These are phyloP conservation scores for Hirudo medicinalis DNA, from an alignment of 1,140 invertebrate genomes.

Conservation along the genomic window DNA sequence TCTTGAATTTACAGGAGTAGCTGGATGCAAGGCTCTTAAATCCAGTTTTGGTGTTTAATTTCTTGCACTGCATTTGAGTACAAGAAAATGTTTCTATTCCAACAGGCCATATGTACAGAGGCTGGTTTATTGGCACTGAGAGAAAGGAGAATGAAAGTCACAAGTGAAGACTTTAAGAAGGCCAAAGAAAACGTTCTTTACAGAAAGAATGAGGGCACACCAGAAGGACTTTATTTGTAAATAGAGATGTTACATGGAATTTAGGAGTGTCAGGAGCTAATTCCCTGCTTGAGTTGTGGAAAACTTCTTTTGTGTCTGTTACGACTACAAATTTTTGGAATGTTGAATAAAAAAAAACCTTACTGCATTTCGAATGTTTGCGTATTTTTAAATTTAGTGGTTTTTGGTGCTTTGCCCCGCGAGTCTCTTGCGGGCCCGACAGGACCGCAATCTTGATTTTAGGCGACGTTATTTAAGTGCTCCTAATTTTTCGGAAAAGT, in stretches of 20 bases:
- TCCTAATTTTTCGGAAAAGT: too few relatives aligned
- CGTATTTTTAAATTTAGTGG: too few relatives aligned
- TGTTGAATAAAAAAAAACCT: too few relatives aligned
- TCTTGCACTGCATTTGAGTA: neutral
- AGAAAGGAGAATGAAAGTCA: slow-evolving; percentile 97
- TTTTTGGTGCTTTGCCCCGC: too few relatives aligned
- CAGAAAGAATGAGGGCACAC: slow-evolving; percentile 96
- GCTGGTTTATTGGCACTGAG: slow-evolving; percentile 91
- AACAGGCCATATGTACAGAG: slow-evolving; percentile 92
- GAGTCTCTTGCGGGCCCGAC: too few relatives aligned
- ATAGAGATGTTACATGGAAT: neutral
- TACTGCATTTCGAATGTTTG: too few relatives aligned
- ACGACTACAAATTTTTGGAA: too few relatives aligned
- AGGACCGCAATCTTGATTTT: too few relatives aligned
- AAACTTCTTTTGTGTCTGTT: too few relatives aligned
- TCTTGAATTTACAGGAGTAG: neutral
- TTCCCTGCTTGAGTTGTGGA: too few relatives aligned
- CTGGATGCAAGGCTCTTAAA: neutral
- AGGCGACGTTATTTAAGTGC: too few relatives aligned
- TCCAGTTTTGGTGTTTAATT: neutral
- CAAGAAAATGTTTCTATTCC: neutral
- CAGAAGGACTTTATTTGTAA: slow-evolving; percentile 95
- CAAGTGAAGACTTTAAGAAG: slow-evolving; percentile 97
- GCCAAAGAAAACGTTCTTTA: slow-evolving; percentile 99
- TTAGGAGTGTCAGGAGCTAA: too few relatives aligned